phyloP scores from a whole-genome alignment of 2,888 invertebrate species.

The Coenonympha glycerion region DNA sequence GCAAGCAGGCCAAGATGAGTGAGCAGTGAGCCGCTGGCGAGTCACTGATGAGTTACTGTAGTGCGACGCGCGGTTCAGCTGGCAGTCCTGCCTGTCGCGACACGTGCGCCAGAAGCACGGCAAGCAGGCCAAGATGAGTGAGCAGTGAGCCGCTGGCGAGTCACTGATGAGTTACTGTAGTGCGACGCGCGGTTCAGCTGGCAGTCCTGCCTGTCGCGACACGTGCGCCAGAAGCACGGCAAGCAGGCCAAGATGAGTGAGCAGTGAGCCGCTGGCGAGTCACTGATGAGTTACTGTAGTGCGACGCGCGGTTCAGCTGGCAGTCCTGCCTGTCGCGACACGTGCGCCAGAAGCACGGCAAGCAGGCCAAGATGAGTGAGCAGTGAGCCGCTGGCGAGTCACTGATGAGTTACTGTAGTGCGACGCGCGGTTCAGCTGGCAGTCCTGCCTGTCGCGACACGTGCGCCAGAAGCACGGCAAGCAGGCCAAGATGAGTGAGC shows the following conservation, averaged over 20 bases:
- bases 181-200: constrained; percentile 58
- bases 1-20: not conserved
- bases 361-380: not conserved
- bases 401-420: constrained; percentile 32
- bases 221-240: constrained; percentile 34
- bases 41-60: not conserved
- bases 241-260: not conserved
- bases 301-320: constrained; percentile 58
- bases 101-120: constrained; percentile 38
- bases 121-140: not conserved
- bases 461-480: constrained; percentile 29
- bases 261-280: not conserved
- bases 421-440: constrained; percentile 57
- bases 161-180: not conserved
- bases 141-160: not conserved
- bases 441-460: constrained; percentile 58
- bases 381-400: not conserved
- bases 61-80: constrained; percentile 55
- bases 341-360: constrained; percentile 30
- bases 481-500: not conserved
- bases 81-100: constrained; percentile 59
- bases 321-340: constrained; percentile 60
- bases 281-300: constrained; percentile 24
- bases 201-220: constrained; percentile 59
- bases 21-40: not conserved